Evolutionary conservation across 2,888 invertebrate species (phyloP), one percentile per base, ranked within the genome.

Genomic region (Lepas anatifera): DNA sequence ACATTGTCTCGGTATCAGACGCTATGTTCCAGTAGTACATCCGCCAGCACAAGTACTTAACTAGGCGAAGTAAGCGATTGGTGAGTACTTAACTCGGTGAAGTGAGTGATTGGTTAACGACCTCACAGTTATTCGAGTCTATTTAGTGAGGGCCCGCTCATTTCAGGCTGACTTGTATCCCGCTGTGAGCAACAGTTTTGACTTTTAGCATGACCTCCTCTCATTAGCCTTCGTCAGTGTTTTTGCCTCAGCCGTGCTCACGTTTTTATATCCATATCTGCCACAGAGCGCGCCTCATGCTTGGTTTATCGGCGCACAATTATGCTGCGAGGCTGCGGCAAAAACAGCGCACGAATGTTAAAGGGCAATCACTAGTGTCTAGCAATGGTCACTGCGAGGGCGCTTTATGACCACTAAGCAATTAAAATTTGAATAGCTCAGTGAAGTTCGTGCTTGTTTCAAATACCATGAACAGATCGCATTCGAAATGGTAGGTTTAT

Each of bases 261-360:
- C 2, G 58, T 58, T 58, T 58, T 58, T 58, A 32, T 32, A 13
- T 4, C 58, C 32, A 58, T 32, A 58, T 58, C 58, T 58, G 58
- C 58, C 58, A 58, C 32, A 29, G 32, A 10, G 32, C 58, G 29
- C 58, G 32, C 58, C 58, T 58, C 58, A 13, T 32, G 29, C 29
- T 58, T 58, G 32, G 58, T 58, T 58, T 58, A 58, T 58, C 58
- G 29, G 32, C 58, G 29, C 32, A 32, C 58, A 58, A 58, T 58
- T 58, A 58, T 58, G 32, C 29, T 32, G 32, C 32, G 58, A 29
- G 32, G 29, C 32, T 7, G 58, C 32, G 32, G 29, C 29, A 27
- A 29, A 58, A 58, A 58, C 29, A 58, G 32, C 58, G 18, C 18
- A 7, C 58, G 29, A 32, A 58, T 58, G 58, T 32, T 58, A 58